phyloP scores from a whole-genome alignment of 2,888 invertebrate genomes.

The Drosophila borborema region DNA sequence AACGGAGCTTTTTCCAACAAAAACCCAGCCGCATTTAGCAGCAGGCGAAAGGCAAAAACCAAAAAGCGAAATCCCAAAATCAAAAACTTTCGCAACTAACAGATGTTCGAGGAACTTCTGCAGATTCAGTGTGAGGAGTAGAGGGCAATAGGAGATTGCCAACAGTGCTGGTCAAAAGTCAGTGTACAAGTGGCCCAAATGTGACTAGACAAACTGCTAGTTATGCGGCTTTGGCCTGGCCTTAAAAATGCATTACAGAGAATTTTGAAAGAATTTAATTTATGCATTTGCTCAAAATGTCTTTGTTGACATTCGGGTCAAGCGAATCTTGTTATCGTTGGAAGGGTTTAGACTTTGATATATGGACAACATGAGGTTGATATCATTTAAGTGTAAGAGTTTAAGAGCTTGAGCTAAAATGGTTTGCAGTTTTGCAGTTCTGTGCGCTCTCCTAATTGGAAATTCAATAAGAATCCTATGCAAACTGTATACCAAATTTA shows the following conservation, averaged over 20 bases:
- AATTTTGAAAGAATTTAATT: neutral
- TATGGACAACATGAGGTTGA: neutral
- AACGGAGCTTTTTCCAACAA: constrained; percentile 29
- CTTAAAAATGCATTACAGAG: constrained; percentile 22
- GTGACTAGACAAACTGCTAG: constrained; percentile 4
- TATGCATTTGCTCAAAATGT: neutral
- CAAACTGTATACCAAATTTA: neutral
- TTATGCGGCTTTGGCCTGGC: constrained; percentile 9
- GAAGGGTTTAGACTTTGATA: no score
- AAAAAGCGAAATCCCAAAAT: constrained; percentile 47
- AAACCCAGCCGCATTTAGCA: constrained; percentile 25
- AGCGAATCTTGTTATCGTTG: neutral
- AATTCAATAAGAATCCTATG: neutral
- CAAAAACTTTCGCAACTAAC: constrained; percentile 67
- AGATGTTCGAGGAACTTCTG: constrained; percentile 56
- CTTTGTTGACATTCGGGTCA: neutral
- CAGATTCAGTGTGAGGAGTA: neutral
- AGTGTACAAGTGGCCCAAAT: constrained; percentile 36
- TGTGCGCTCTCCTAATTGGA: neutral
- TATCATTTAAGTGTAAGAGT: neutral
- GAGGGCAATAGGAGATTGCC: neutral
- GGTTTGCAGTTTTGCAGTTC: neutral
- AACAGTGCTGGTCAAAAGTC: constrained; percentile 27
- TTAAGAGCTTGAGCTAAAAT: neutral
- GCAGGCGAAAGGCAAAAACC: constrained; percentile 5